A percentile compares a stretch with the other conserved stretches of the same genome.
phyloP scores from a whole-genome alignment of 2,888 invertebrate genomes.

The Thecophora atra region DNA sequence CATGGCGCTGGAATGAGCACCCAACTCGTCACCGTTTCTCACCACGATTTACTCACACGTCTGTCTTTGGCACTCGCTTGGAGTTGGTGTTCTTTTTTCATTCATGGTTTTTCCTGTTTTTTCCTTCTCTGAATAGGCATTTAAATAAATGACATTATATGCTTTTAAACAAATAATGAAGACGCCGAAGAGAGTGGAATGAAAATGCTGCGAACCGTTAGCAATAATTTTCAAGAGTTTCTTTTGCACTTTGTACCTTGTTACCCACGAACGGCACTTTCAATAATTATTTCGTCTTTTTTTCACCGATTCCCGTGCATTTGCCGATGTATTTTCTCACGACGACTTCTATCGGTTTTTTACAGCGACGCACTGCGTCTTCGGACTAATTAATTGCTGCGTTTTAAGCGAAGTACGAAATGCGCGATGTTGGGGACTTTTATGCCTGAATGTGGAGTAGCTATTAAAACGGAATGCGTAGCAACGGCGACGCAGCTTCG shows the following conservation, averaged over 20 bases:
- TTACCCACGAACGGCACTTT: neutral
- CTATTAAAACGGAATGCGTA: conserved; percentile 1
- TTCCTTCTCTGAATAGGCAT: conserved; percentile 27
- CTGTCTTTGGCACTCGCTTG: neutral
- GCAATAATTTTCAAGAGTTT: neutral
- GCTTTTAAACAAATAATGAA: conserved; percentile 30
- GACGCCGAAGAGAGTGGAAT: neutral
- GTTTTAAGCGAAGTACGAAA: neutral
- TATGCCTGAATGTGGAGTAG: neutral
- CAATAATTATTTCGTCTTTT: neutral
- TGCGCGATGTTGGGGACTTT: neutral
- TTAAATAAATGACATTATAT: conserved; percentile 36
- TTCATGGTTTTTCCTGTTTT: conserved; percentile 9
- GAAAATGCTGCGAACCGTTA: neutral
- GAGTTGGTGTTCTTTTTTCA: neutral
- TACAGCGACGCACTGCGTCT: neutral
- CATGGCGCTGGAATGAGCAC: neutral
- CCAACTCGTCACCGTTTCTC: neutral
- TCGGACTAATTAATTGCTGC: neutral
- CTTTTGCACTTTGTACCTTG: neutral
- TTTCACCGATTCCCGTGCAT: neutral
- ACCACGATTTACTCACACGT: neutral
- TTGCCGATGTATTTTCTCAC: neutral
- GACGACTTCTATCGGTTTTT: neutral
- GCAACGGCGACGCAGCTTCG: conserved; percentile 13